Conservation (phyloP, 1,140 invertebrate species). For the Rhagoletis pomonella region DNA sequence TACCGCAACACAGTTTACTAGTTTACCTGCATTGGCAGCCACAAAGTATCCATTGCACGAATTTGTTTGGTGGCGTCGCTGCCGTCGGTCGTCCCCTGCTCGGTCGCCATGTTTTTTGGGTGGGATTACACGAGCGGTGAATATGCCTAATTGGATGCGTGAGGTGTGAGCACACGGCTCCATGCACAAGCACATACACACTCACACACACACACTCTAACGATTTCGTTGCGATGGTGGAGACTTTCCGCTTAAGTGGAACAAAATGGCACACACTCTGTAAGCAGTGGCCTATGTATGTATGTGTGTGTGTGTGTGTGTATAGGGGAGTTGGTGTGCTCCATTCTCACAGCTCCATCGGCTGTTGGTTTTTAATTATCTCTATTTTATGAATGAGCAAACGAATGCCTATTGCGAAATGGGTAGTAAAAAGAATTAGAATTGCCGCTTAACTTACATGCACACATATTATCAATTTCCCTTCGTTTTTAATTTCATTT, state of each 20-base stretch:
- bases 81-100: neutral
- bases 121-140: conserved; percentile 13
- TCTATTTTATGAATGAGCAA: too few species aligned
- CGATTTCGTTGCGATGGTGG: neutral
- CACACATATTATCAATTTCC: too few species aligned
- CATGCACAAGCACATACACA: neutral
- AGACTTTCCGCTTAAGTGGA: neutral
- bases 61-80: neutral
- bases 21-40: conserved; percentile 34
- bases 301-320: neutral
- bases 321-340: neutral
- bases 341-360: neutral
- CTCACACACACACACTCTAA: neutral
- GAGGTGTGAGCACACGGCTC: neutral
- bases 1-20: conserved; percentile 17
- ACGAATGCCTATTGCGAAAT: neutral
- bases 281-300: neutral
- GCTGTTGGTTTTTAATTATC: too few species aligned
- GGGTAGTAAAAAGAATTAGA: neutral
- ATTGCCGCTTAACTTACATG: neutral
- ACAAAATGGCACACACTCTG: conserved; percentile 24
- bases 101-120: conserved; percentile 35
- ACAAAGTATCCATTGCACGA: conserved; percentile 42
- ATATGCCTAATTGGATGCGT: conserved; percentile 38
- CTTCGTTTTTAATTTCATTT: neutral